These are phyloP conservation scores for Geophilus truncorum DNA, from an alignment of 2,888 invertebrate genomes.

Conservation along the genomic window DNA sequence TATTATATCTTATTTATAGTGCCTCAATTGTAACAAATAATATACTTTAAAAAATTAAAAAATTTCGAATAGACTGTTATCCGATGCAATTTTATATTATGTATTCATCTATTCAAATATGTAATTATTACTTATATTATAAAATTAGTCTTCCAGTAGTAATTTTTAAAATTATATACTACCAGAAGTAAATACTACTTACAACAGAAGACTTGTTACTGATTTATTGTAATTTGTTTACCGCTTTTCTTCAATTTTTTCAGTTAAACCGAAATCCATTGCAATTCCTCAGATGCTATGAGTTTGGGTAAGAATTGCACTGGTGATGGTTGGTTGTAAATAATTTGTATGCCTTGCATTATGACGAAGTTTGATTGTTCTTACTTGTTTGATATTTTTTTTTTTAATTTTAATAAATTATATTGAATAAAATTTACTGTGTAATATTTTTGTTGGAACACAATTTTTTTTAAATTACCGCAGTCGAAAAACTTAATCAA, in stretches of 20 bases:
- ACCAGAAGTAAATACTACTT: too few species aligned
- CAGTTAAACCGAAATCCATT: not conserved
- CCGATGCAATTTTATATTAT: too few species aligned
- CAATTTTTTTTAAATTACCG: too few species aligned
- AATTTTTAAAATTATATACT: too few species aligned
- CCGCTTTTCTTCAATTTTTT: not conserved
- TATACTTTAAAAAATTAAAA: not conserved
- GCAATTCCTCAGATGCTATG: not conserved
- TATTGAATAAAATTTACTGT: not conserved
- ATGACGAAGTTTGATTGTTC: too few species aligned
- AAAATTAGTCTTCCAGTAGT: too few species aligned
- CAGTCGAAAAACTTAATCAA: too few species aligned
- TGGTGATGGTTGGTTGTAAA: not conserved
- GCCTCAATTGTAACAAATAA: not conserved
- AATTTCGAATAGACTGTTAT: not conserved
- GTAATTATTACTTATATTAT: too few species aligned
- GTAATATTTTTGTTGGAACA: too few species aligned
- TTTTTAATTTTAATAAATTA: not conserved
- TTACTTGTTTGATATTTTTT: not conserved
- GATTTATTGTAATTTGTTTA: not conserved
- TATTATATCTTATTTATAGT: not conserved
- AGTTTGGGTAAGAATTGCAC: not conserved
- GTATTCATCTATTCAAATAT: too few species aligned
- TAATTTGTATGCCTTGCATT: not conserved
- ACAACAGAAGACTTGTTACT: too few species aligned